phyloP scores from a whole-genome alignment of 2,113 vertebrate genomes.

The Panthera uncia region DNA sequence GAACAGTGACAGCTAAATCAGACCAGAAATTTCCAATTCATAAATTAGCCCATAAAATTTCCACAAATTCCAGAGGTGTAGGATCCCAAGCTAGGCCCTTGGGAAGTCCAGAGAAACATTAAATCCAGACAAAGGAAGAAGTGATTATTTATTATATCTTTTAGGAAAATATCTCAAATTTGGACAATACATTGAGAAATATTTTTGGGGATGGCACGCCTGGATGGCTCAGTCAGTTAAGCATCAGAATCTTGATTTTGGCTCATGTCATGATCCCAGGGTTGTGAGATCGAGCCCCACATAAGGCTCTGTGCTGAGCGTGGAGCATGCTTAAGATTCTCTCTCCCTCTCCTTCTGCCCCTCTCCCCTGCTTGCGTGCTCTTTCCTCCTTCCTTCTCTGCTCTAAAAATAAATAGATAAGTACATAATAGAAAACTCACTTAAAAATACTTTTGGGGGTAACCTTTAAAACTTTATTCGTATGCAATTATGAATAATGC shows the following conservation, averaged over 20 bases:
- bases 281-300: too few species aligned
- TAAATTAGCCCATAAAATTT: background rate
- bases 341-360: too few species aligned
- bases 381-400: too few species aligned
- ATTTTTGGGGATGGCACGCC: background rate
- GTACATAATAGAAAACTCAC: too few species aligned
- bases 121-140: background rate
- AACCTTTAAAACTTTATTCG: background rate
- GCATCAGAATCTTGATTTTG: too few species aligned
- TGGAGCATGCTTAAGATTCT: too few species aligned
- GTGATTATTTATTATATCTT: background rate
- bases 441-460: background rate
- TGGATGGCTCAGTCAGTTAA: too few species aligned
- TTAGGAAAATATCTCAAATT: constrained; percentile 17
- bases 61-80: background rate
- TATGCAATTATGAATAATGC: background rate
- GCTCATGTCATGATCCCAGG: too few species aligned
- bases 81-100: background rate
- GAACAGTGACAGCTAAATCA: background rate
- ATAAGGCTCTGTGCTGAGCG: too few species aligned
- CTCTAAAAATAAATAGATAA: too few species aligned
- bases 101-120: background rate
- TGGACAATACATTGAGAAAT: background rate
- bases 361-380: too few species aligned
- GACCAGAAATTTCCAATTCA: background rate